Evolutionary conservation across 2,113 vertebrate species (phyloP), one percentile per base, ranked within the genome.

Genomic region (Hiodon tergisus): DNA sequence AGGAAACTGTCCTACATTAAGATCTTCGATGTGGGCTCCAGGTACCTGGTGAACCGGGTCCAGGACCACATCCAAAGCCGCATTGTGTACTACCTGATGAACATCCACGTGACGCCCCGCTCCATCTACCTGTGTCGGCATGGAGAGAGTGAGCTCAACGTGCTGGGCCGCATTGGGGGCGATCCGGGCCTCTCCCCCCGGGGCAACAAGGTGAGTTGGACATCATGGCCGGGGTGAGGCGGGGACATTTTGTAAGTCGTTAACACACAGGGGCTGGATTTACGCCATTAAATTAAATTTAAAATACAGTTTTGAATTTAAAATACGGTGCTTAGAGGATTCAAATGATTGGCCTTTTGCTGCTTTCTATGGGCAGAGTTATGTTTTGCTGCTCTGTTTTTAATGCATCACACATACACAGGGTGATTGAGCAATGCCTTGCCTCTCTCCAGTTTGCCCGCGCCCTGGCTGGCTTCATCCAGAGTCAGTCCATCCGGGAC

Each of bases 1-100:
- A 92, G 89, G 6, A 78, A 73, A 31, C 53, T 92, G 57, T 90
- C 90, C 68, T 92, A 90, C 82, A 92, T 92, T 81, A 91, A 91
- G 83, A 92, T 92, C 72, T 92, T 91, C 50, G 88, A 92, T 0
- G 89, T 89, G 68, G 90, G 90, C 1, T 73, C 82, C 6, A 82
- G 87, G 11, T 91, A 90, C 81, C 80, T 90, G 81, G 90, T 89
- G 31, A 71, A 71, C 54, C 69, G 53, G 17, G 69, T 71, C 53
- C 53, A 57, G 16, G 69, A 71, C 14, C 69, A 71, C 69, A 71
- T 71, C n/a, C 69, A 71, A 16, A 71, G 69, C 16, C 69, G 69
- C 52, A 71, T 71, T 9, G 69, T 71, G 5, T 71, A 71, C 69
- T 71, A 72, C 6, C 50, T 69, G n/a, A 69, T 69, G 67, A 69